Conservation (phyloP, 2,113 vertebrate species). For the Balaeniceps rex region DNA sequence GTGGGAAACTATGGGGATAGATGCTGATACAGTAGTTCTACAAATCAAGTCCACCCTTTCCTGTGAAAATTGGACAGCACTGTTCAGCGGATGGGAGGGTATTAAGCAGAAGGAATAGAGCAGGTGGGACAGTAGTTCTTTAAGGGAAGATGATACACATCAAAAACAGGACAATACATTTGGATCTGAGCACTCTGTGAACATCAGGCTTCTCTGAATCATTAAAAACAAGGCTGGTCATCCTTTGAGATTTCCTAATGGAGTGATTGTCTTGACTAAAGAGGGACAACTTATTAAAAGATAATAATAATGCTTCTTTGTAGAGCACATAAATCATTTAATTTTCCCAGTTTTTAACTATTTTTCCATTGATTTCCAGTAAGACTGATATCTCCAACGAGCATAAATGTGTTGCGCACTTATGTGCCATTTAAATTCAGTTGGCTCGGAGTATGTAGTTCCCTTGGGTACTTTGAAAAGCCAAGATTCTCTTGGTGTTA, state of each 20-base stretch:
- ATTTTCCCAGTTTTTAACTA: neutral
- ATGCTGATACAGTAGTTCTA: neutral
- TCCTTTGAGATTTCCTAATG: constrained; percentile 32
- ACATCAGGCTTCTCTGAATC: neutral
- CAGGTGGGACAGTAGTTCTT: neutral
- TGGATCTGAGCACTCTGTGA: neutral
- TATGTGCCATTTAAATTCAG: neutral
- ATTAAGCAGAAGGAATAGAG: neutral
- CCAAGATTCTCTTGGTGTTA: constrained; percentile 39
- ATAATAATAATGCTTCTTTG: neutral
- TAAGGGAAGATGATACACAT: neutral
- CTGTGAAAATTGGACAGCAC: constrained; percentile 14
- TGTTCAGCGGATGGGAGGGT: neutral
- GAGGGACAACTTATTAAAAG: neutral
- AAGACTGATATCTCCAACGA: neutral
- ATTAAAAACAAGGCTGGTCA: constrained; percentile 22
- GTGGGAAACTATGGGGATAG: neutral
- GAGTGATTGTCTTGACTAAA: neutral
- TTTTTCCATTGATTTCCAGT: neutral
- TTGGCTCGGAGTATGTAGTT: neutral
- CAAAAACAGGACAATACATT: neutral
- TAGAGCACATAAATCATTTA: neutral
- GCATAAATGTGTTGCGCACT: neutral
- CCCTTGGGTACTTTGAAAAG: constrained; percentile 29
- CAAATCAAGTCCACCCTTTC: constrained; percentile 9